phyloP scores from a whole-genome alignment of 1,140 invertebrate species.

The Eubasilissa regina region DNA sequence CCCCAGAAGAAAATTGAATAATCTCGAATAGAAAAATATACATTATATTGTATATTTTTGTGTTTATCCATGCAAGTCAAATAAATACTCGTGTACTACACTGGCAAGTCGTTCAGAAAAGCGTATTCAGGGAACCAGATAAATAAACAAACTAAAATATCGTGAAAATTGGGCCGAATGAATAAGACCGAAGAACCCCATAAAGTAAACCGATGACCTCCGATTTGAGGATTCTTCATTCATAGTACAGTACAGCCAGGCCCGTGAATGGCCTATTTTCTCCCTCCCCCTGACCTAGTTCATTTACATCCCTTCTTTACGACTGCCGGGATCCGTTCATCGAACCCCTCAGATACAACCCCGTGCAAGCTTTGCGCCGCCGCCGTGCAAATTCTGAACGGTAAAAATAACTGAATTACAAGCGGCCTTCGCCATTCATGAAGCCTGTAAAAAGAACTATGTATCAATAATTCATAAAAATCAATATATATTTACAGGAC shows the following conservation, averaged over 20 bases:
- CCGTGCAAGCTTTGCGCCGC: too few species aligned
- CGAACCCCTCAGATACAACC: background rate
- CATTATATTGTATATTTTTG: too few species aligned
- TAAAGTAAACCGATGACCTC: conserved; percentile 12
- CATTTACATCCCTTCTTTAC: background rate
- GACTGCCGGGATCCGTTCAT: background rate
- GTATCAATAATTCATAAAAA: too few species aligned
- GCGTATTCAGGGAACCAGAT: background rate
- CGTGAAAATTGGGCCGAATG: background rate
- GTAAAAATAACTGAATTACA: too few species aligned
- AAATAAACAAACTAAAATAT: background rate
- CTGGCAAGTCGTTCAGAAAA: background rate
- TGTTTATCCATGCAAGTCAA: too few species aligned
- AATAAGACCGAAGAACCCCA: background rate
- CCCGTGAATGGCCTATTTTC: conserved; percentile 1
- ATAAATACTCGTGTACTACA: too few species aligned
- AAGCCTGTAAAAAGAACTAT: too few species aligned
- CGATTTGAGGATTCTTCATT: conserved; percentile 11
- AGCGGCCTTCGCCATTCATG: too few species aligned
- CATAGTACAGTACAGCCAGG: background rate
- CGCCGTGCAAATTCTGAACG: too few species aligned
- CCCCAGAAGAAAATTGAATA: too few species aligned
- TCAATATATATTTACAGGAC: too few species aligned
- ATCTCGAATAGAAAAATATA: too few species aligned
- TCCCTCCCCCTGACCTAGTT: conserved; percentile 9